Percentiles rank a stretch among this genome's conserved stretches.
Conservation (phyloP, 2,888 invertebrate species). For the Exocentrus adspersus region DNA sequence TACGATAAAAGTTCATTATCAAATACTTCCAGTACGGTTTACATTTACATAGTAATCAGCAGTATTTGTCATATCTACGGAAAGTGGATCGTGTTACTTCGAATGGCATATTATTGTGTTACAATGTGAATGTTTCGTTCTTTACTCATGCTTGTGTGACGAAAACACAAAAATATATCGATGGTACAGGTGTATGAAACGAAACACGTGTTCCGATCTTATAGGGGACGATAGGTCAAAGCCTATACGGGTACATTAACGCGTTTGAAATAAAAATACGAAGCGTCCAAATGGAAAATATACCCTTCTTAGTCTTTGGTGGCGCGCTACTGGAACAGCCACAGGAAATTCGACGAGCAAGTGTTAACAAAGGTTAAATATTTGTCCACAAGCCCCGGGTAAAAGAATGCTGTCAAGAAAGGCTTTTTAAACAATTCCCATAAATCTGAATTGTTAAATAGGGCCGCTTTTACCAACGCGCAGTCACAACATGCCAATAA, state of each 20-base stretch:
- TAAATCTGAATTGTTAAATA: conserved; percentile 4
- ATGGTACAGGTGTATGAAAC: conserved; percentile 18
- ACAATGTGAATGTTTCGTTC: too few species aligned
- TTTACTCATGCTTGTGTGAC: too few species aligned
- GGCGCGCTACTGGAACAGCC: conserved; percentile 48
- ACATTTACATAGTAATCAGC: conserved; percentile 49
- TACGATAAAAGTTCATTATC: conserved; percentile 42
- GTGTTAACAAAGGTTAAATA: conserved; percentile 57
- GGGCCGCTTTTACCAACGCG: too few species aligned
- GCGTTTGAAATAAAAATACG: too few species aligned
- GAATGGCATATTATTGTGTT: too few species aligned
- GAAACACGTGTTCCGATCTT: conserved; percentile 14
- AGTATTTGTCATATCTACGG: conserved; percentile 39
- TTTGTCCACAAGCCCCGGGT: conserved; percentile 43
- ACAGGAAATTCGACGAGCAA: conserved; percentile 55
- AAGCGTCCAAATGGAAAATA: too few species aligned
- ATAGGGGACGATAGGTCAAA: conserved; percentile 10
- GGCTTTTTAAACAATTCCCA: background rate
- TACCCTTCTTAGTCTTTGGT: too few species aligned
- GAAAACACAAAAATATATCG: too few species aligned
- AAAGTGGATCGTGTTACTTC: conserved; percentile 32
- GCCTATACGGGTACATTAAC: conserved; percentile 23
- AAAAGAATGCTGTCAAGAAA: background rate
- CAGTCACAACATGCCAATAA: too few species aligned
- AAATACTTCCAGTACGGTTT: conserved; percentile 41